A percentile compares a stretch with the other conserved stretches of the same genome.
Conservation (phyloP, 2,113 vertebrate species). For the Camarhynchus parvulus region DNA sequence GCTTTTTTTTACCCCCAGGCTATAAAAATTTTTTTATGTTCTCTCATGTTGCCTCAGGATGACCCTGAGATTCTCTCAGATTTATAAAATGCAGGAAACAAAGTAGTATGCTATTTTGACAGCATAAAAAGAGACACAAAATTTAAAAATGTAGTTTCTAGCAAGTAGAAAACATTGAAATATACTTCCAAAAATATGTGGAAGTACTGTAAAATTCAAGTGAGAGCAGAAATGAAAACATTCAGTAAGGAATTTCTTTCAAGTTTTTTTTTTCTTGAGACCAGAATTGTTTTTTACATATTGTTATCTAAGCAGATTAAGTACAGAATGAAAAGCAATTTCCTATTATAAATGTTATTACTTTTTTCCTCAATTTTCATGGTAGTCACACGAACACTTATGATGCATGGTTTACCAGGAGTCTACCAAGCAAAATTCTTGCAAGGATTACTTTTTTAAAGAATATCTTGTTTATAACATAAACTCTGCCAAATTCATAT, state of each 20-base stretch:
- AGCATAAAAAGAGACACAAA: not conserved
- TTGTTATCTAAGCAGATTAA: not conserved
- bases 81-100: slow-evolving; percentile 42
- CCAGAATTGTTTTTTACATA: not conserved
- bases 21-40: slow-evolving; percentile 67
- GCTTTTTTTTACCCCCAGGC: slow-evolving; percentile 67
- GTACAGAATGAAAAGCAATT: slow-evolving; percentile 12
- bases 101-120: slow-evolving; percentile 15
- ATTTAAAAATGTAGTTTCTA: not conserved
- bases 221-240: not conserved
- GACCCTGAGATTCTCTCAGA: slow-evolving; percentile 51
- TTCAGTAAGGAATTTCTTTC: not conserved
- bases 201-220: not conserved
- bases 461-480: not conserved
- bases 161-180: not conserved
- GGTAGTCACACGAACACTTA: not conserved
- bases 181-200: not conserved
- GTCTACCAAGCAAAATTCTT: not conserved
- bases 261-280: not conserved
- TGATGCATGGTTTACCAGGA: not conserved
- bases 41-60: slow-evolving; percentile 58
- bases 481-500: not conserved
- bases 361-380: not conserved
- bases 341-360: not conserved
- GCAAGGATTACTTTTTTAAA: not conserved